Evolutionary conservation across 2,797 vertebrate genomes (phyloP), one percentile per base, ranked within the genome.

Genomic region (Euphonia xanthogaster): DNA sequence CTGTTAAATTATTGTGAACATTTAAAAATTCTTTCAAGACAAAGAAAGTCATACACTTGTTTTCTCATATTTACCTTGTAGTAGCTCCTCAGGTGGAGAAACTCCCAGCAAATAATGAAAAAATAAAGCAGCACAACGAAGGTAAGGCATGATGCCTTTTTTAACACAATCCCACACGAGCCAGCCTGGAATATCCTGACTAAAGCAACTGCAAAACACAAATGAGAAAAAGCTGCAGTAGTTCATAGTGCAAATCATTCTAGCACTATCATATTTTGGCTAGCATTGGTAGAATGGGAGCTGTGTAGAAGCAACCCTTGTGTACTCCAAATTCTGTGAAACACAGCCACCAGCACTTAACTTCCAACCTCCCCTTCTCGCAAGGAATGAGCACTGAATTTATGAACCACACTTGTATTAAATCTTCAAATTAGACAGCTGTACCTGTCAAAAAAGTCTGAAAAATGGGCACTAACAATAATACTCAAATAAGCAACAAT

Each of bases 81-180:
- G 74, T 61, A 99, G 98, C 48, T 99, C 99, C 96, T 99, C 99
- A 42, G 99, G 99, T 70, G 99, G 99, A 89, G 98, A 98, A 31
- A 99, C 98, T 97, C 99, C 99, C 89, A 99, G 98, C 95, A 99
- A 98, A 97, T 99, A 99, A 97, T 98, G 98, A 96, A 99, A 99
- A 97, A 99, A 99, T 44, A 99, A 97, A 78, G 99, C 98, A 87
- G 99, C 98, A 88, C 98, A 99, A 88, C 99, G 99, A 95, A 99
- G 98, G 95, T 99, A 99, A 57, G 99, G 98, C 85, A 97, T 96
- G 53, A 99, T 98, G 88, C 99, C 99, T 90, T 94, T 98, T 96
- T 98, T 99, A 94, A 99, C 97, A 37, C 97, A 96, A 55, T 98
- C 98, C 97, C 98, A 99, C 88, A 99, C 94, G 82, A 98, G 97